phyloP scores from a whole-genome alignment of 2,113 vertebrate genomes.

The Varanus komodoensis region DNA sequence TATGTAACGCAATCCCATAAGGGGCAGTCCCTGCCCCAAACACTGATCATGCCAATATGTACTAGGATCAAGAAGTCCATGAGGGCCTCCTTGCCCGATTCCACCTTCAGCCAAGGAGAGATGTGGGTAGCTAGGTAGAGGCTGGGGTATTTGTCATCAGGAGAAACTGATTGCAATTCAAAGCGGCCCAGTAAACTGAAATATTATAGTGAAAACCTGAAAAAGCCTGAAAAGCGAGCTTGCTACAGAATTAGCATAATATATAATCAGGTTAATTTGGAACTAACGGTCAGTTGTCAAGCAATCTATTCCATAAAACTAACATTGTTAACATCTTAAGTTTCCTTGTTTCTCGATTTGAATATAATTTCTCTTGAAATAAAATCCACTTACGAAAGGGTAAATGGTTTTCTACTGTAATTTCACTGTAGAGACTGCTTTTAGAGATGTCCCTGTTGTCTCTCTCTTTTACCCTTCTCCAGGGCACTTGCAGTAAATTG shows the following conservation, averaged over 20 bases:
- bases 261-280: slow-evolving; percentile 61
- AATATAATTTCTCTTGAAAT: slow-evolving; percentile 65
- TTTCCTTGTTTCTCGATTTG: slow-evolving; percentile 61
- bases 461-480: slow-evolving; percentile 43
- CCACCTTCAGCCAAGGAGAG: neutral
- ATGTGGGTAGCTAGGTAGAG: neutral
- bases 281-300: slow-evolving; percentile 47
- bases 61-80: neutral
- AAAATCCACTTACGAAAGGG: slow-evolving; percentile 48
- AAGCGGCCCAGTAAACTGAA: slow-evolving; percentile 12
- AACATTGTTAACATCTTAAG: slow-evolving; percentile 64
- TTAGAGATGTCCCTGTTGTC: slow-evolving; percentile 29
- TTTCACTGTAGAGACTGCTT: slow-evolving; percentile 57
- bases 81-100: neutral
- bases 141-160: slow-evolving; percentile 39
- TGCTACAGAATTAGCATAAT: slow-evolving; percentile 43
- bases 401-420: slow-evolving; percentile 57
- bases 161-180: slow-evolving; percentile 35
- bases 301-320: slow-evolving; percentile 61
- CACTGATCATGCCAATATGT: neutral
- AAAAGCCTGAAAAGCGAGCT: slow-evolving; percentile 59
- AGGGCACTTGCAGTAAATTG: slow-evolving; percentile 24
- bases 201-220: slow-evolving; percentile 27
- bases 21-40: neutral
- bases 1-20: neutral